Evolutionary conservation across 92 coral and sea anemone genomes (phyloP), one percentile per base, ranked within the genome.

Genomic region (Actinernus sp.): DNA sequence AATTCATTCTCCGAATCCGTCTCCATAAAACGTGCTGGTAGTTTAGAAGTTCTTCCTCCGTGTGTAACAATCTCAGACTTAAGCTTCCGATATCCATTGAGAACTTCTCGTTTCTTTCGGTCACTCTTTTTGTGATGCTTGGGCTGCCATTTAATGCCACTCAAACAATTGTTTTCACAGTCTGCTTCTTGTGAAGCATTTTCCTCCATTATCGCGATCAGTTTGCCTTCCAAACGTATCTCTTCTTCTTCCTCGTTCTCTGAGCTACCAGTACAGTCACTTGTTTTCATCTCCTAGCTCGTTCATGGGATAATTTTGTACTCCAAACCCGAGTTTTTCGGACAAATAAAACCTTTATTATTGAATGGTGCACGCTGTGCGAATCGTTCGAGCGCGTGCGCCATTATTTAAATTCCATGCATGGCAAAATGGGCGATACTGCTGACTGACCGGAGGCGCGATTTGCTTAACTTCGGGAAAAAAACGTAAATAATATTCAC

Each of bases 391-490:
- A 86, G 98, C 97, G 97, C 99, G 92, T 95, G 97, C 99, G 99
- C 99, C 99, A 94, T 88, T 91, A 95, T 95, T 91, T 95, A 90
- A 95, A 95, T 85, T 91, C 86, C 97, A 68, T 65, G 99, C 99
- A 92, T 95, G 97, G 40, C 63, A 53, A 48, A 65, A 75, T 60
- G 62, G 61, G 17, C 63, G 16, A 18, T 45, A 25, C 92, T 85
- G 92, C 89, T 85, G 85, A 58, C 75, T 18, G 13, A 48, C 9
- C 69, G 30, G 4, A 25, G 36, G 59, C 59, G n/a, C n/a, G n/a
- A n/a, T n/a, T n/a, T n/a, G n/a, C n/a, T n/a, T n/a, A n/a, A n/a
- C n/a, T n/a, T n/a, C n/a, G n/a, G n/a, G n/a, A n/a, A n/a, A n/a
- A n/a, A n/a, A n/a, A n/a, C n/a, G n/a, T n/a, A n/a, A n/a, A n/a